Base-by-base conservation (phyloP, 1,140 invertebrate genomes). In the Maniola jurtina region DNA sequence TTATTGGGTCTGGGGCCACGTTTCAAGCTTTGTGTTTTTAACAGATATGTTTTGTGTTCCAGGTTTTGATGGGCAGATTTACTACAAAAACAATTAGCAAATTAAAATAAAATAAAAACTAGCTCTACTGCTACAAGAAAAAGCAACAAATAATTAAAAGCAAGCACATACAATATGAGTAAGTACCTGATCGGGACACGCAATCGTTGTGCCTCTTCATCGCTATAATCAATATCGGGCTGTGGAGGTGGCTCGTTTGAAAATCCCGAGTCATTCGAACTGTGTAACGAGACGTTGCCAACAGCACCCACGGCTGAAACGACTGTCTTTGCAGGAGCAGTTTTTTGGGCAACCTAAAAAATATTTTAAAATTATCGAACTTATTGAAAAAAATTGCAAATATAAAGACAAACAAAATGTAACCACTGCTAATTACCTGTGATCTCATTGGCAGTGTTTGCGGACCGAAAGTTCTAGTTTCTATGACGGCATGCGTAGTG, bases 211-310 rank as follows among this genome's bases (percentile, higher is more conserved):
- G 94, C 94, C 76, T 97, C 96, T 88, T 97, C 96, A 80, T 97
- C 96, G 47, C 96, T 97, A 84, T 97, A 97, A 86, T 97, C 96
- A 68, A 97, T 94, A 88, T 97, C 96, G 0, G 96, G 96, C 77
- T 97, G 96, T 16, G 95, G 95, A 5, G 96, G 96, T 9, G 96
- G 95, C 79, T 97, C 97, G 78, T 97, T 97, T 77, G 96, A 96
- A 81, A 97, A 97, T 33, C 96, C 96, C 75, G 96, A 97, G 89
- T 97, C 96, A 88, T 97, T 97, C 80, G 96, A 97, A 82, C 96
- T 97, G 84, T 97, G 96, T 60, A 97, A 92, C 16, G 95, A 96
- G 9, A 95, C 95, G 79, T 95, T 95, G 56, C 94, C 94, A 36
- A 93, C 93, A 34, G 92, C 92, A 64, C 90, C 92, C 38, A 90